Conservation (phyloP, 2,113 vertebrate genomes). For the Anarhynchus alexandrinus region DNA sequence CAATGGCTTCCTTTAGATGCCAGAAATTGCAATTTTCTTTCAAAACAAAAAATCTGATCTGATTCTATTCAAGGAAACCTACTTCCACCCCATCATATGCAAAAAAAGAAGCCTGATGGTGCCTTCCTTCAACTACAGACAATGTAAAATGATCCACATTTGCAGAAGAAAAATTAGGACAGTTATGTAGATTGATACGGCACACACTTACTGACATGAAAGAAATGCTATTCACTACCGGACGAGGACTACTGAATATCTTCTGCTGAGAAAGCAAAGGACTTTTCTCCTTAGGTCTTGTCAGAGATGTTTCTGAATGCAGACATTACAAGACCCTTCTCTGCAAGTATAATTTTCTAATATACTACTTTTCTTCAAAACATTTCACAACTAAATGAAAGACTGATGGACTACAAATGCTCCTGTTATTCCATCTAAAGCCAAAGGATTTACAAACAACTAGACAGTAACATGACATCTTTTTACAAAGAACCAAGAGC, state of each 20-base stretch:
- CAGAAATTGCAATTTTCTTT: neutral
- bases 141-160: neutral
- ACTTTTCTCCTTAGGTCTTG: neutral
- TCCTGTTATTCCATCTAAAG: neutral
- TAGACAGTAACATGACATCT: neutral
- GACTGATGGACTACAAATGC: neutral
- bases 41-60: neutral
- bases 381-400: neutral
- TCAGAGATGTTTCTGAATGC: neutral
- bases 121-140: neutral
- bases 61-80: neutral
- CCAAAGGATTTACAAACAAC: neutral
- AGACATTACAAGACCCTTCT: neutral
- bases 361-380: neutral
- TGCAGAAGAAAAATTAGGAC: neutral
- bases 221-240: neutral
- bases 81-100: neutral
- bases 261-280: neutral
- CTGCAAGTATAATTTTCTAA: neutral
- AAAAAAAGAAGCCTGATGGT: neutral
- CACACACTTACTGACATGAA: neutral
- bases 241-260: neutral
- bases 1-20: neutral
- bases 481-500: neutral
- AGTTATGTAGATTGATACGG: neutral